phyloP scores from a whole-genome alignment of 2,113 vertebrate species.

The Thomomys bottae region DNA sequence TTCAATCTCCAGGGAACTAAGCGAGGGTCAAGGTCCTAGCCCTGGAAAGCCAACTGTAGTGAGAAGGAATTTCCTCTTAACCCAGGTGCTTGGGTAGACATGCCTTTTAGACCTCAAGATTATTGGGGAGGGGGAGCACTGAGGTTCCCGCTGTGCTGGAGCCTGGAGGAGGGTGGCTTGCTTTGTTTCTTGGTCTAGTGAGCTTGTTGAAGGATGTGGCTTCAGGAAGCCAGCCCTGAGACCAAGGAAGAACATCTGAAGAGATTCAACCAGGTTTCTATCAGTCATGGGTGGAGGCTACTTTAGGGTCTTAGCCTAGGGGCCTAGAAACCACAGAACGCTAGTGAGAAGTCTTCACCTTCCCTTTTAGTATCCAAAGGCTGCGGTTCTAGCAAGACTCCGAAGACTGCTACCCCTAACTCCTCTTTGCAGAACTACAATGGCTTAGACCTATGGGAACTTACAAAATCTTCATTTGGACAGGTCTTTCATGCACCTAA shows the following conservation, averaged over 20 bases:
- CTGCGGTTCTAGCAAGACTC: not conserved
- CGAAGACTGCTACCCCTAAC: not conserved
- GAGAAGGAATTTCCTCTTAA: conserved; percentile 32
- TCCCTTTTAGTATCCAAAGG: not conserved
- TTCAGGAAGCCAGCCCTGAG: not conserved
- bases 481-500: conserved; percentile 6
- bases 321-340: not conserved
- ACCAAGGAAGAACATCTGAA: not conserved
- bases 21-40: not conserved
- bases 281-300: not conserved
- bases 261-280: not conserved
- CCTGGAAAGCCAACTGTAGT: not conserved
- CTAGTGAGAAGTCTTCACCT: not conserved
- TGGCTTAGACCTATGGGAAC: not conserved
- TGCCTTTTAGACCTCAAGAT: not conserved
- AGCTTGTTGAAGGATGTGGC: not conserved
- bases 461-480: conserved; percentile 15
- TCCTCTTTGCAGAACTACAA: conserved; percentile 1
- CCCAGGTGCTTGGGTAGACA: conserved; percentile 52
- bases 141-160: not conserved
- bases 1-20: not conserved
- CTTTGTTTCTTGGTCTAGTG: not conserved
- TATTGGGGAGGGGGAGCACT: not conserved
- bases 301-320: not conserved
- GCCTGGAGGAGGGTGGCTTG: not conserved